Evolutionary conservation across 1,140 invertebrate genomes (phyloP).

Genomic region (Cardiocondyla obscurior): DNA sequence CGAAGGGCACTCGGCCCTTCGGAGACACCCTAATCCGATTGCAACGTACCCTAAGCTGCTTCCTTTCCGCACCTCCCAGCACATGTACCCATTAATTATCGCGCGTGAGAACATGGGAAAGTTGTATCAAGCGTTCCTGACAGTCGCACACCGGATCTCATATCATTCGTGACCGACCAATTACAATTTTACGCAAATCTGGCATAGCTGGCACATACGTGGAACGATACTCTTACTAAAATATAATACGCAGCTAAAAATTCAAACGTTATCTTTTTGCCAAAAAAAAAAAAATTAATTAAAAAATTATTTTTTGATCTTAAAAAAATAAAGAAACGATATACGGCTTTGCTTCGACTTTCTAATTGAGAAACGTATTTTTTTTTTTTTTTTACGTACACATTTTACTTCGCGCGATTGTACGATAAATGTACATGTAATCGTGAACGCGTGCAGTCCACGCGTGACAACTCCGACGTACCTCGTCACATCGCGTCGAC

Average conservation of each 20-base stretch:
- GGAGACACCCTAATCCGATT: conserved; percentile 23
- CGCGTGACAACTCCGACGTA: neutral
- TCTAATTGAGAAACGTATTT: too few relatives aligned
- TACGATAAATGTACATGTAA: neutral
- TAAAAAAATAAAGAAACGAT: too few relatives aligned
- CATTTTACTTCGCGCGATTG: neutral
- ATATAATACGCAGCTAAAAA: neutral
- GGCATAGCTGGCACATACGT: neutral
- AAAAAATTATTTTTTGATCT: too few relatives aligned
- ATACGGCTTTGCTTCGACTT: too few relatives aligned
- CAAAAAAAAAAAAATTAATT: neutral
- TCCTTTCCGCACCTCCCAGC: conserved; percentile 13
- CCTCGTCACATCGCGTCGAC: conserved; percentile 6
- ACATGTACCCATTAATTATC: conserved; percentile 43
- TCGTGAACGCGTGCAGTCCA: neutral
- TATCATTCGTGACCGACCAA: neutral
- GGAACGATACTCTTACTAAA: neutral
- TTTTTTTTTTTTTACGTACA: too few relatives aligned
- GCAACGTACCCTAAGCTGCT: conserved; percentile 4
- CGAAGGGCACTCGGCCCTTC: conserved; percentile 26
- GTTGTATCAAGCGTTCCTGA: neutral
- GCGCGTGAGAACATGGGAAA: conserved; percentile 18
- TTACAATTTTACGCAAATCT: neutral
- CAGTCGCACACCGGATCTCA: neutral
- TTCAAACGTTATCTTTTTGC: neutral